These are phyloP conservation scores for Eupristina koningsbergeri DNA, from an alignment of 1,140 invertebrate genomes.

Conservation along the genomic window DNA sequence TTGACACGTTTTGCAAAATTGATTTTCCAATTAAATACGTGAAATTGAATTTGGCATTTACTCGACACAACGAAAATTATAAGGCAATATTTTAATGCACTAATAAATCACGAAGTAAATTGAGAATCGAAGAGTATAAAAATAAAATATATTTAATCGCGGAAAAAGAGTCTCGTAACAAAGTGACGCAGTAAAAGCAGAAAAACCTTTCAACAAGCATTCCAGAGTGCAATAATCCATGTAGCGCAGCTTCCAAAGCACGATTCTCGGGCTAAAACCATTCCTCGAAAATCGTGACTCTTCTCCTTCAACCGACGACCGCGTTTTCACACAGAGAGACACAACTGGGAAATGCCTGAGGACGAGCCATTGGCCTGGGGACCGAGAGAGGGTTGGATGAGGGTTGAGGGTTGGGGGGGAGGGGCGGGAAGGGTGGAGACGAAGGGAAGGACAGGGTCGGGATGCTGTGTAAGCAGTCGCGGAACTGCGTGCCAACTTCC, in stretches of 20 bases:
- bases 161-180: background rate
- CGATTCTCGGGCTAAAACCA: background rate
- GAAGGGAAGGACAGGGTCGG: background rate
- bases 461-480: conserved; percentile 4
- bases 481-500: background rate
- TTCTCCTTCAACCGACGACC: background rate
- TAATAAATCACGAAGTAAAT: background rate
- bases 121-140: background rate
- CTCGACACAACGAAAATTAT: background rate
- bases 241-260: background rate
- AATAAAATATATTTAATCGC: background rate
- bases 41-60: too few relatives aligned
- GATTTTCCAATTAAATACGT: too few relatives aligned
- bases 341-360: background rate
- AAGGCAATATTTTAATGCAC: background rate
- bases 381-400: too few relatives aligned
- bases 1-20: too few relatives aligned
- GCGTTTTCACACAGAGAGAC: background rate
- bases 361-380: background rate
- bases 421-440: too few relatives aligned
- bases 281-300: conserved; percentile 2
- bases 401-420: too few relatives aligned
- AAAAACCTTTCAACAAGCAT: background rate
- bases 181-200: background rate
- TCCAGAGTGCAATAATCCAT: conserved; percentile 5